Base-by-base conservation (phyloP, 2,888 invertebrate genomes). In the Scaptomyza tumidula region DNA sequence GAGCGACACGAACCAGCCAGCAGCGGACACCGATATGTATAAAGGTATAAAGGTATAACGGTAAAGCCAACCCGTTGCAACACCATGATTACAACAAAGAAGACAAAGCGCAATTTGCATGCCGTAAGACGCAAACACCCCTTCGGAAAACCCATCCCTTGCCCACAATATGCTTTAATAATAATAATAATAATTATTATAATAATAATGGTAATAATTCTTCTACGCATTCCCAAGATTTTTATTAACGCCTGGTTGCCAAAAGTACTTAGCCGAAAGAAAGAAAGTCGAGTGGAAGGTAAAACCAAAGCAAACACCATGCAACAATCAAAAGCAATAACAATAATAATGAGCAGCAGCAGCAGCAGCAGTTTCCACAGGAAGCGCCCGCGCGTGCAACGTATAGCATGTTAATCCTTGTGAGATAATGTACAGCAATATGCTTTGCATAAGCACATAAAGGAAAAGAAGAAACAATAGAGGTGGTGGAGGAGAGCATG, bases 341-440 rank as follows among this genome's bases (percentile, higher is more conserved):
- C 43, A 44, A 53, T 62, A 56, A 56, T 62, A 68, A 80, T 55
- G 68, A 62, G 70, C 52, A 60, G n/a, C 27, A 33, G 53, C 29
- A 31, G 58, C 24, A 10, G 19, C 43, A 24, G 13, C 41, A 16
- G 41, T 16, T 41, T 16, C 16, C 41, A 16, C 41, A 50, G 67
- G 56, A 76, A 62, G 80, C 77, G 59, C 29, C 71, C 63, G 75
- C 70, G 81, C 86, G 81, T 82, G 84, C 86, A 57, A 68, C 46
- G 82, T 76, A 82, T 82, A 86, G 86, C 87, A 82, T 74, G 86
- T 86, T 82, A 86, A 82, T 86, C 87, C 82, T 54, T 69, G 82
- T 76, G 71, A 71, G 87, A 86, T 86, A 86, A 82, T 81, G 82
- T 84, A 79, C 87, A 84, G 82, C 87, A 84, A 76, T 53, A 45